phyloP scores from a whole-genome alignment of 1,140 invertebrate species.

The Neodiprion pinetum region DNA sequence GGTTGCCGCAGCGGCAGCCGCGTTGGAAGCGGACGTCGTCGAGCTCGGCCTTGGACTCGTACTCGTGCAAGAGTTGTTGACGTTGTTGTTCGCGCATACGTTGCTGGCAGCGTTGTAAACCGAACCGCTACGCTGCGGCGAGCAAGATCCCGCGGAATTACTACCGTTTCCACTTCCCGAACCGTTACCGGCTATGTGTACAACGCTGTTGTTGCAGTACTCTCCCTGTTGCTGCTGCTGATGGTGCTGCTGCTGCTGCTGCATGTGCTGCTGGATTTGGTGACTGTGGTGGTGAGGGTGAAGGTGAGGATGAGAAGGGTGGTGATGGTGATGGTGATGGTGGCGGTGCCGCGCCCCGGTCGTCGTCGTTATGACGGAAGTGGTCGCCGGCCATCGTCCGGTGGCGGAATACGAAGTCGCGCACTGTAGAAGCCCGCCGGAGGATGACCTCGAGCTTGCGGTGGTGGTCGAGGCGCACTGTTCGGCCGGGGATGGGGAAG shows the following conservation, averaged over 20 bases:
- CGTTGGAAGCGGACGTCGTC: conserved; percentile 42
- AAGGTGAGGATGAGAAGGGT: conserved; percentile 34
- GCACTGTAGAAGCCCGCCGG: conserved; percentile 52
- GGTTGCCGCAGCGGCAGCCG: conserved; percentile 45
- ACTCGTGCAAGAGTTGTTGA: conserved; percentile 24
- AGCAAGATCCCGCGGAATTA: too few relatives aligned
- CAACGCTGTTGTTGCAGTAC: conserved; percentile 40
- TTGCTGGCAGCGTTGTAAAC: conserved; percentile 50
- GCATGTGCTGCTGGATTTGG: conserved; percentile 41
- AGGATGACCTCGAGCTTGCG: conserved; percentile 46
- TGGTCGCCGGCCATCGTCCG: conserved; percentile 50
- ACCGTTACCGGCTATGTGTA: conserved; percentile 46
- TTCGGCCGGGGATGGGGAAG: conserved; percentile 60
- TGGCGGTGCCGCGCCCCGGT: conserved; percentile 50
- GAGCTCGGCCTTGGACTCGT: conserved; percentile 56
- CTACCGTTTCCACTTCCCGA: conserved; percentile 18
- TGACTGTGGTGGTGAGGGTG: conserved; percentile 28
- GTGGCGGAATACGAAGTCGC: conserved; percentile 51
- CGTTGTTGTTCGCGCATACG: conserved; percentile 8
- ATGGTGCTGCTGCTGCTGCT: conserved; percentile 34
- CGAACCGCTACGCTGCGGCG: not conserved
- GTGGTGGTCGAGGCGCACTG: conserved; percentile 60
- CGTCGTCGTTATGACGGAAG: conserved; percentile 57
- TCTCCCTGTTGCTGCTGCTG: conserved; percentile 46
- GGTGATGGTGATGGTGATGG: conserved; percentile 42